Conservation (phyloP, 2,113 vertebrate species). For the Festucalex cinctus region DNA sequence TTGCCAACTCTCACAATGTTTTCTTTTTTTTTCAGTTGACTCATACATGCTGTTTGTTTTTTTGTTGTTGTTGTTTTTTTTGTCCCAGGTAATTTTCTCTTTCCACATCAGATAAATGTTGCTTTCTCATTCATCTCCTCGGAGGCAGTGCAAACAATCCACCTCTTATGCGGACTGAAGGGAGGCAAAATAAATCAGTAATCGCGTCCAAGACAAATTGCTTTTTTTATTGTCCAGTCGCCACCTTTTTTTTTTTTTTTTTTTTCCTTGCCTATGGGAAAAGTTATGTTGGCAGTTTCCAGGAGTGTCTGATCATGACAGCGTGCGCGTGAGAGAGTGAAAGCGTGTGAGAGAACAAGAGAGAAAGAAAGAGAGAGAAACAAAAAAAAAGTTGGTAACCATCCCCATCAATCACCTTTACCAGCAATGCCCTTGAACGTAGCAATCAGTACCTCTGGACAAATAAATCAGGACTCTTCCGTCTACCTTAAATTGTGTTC, state of each 20-base stretch:
- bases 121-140: slow-evolving; percentile 1
- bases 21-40: not conserved
- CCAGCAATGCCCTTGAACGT: slow-evolving; percentile 64
- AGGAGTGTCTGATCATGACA: slow-evolving; percentile 23
- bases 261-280: slow-evolving; percentile 30
- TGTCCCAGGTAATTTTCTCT: not conserved
- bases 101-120: slow-evolving; percentile 5
- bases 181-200: slow-evolving; percentile 40
- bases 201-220: slow-evolving; percentile 53
- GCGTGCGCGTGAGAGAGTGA: not conserved
- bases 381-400: slow-evolving; percentile 21
- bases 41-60: too few relatives aligned
- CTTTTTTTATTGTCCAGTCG: slow-evolving; percentile 37
- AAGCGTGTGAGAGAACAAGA: not conserved
- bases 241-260: slow-evolving; percentile 14
- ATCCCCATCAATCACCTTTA: slow-evolving; percentile 65
- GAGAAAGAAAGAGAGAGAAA: slow-evolving; percentile 1
- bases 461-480: slow-evolving; percentile 58
- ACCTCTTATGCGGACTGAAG: not conserved
- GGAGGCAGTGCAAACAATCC: slow-evolving; percentile 11
- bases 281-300: slow-evolving; percentile 44
- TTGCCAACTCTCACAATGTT: not conserved
- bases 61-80: not conserved
- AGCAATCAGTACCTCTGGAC: slow-evolving; percentile 56
- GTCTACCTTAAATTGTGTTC: slow-evolving; percentile 49